Evolutionary conservation across 2,888 invertebrate species (phyloP).

Genomic region (Sisyra terminalis): DNA sequence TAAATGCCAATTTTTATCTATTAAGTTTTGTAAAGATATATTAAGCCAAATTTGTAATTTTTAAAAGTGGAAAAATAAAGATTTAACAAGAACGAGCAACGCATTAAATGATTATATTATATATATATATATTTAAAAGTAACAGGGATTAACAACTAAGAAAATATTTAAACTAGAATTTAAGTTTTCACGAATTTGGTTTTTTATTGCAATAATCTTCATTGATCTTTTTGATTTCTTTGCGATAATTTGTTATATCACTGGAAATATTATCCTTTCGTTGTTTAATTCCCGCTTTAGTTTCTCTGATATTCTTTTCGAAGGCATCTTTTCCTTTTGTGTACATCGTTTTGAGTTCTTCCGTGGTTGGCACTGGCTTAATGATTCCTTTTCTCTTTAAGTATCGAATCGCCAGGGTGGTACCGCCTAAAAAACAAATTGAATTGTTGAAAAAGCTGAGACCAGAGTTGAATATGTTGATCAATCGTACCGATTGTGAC

Average conservation of each 20-base stretch:
- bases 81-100: too few species aligned
- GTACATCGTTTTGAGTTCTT: constrained; percentile 43
- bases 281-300: constrained; percentile 31
- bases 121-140: too few species aligned
- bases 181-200: too few species aligned
- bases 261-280: constrained; percentile 30
- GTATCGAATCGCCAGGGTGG: constrained; percentile 70
- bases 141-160: too few species aligned
- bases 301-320: constrained; percentile 41
- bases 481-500: constrained; percentile 60
- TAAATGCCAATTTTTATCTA: too few species aligned
- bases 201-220: constrained; percentile 10
- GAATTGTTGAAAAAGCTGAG: constrained; percentile 4
- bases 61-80: too few species aligned
- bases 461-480: background rate
- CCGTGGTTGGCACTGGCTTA: constrained; percentile 57
- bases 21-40: too few species aligned
- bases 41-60: too few species aligned
- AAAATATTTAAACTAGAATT: too few species aligned
- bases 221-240: constrained; percentile 32
- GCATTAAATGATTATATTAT: too few species aligned
- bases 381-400: constrained; percentile 67
- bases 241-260: constrained; percentile 33
- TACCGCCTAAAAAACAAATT: constrained; percentile 56
- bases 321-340: constrained; percentile 37